Evolutionary conservation across 1,140 invertebrate genomes (phyloP).

Genomic region (Anastatus disparis): DNA sequence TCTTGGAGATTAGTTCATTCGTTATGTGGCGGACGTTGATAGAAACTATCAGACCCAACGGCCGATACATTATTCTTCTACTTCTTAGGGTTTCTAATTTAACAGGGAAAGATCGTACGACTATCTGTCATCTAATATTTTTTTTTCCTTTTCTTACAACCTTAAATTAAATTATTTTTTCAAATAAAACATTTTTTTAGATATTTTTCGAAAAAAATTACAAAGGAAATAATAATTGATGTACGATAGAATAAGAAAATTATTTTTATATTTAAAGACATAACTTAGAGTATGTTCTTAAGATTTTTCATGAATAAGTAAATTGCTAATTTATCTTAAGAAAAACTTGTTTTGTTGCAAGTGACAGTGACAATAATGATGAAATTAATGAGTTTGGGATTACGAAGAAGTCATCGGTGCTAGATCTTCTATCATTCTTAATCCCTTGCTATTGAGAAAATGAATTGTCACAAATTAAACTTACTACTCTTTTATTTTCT

Average conservation of each 20-base stretch:
- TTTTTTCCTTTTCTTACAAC: neutral
- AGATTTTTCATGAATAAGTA: neutral
- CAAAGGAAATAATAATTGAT: too few relatives aligned
- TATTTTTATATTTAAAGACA: neutral
- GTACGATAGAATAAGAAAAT: too few relatives aligned
- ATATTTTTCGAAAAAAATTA: too few relatives aligned
- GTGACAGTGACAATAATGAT: constrained; percentile 28
- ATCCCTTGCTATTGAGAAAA: constrained; percentile 37
- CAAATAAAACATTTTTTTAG: too few relatives aligned
- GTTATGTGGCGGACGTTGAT: constrained; percentile 41
- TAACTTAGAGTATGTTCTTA: neutral
- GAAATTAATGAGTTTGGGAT: constrained; percentile 50
- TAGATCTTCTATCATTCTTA: constrained; percentile 43
- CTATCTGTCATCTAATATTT: constrained; percentile 20
- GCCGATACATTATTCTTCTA: constrained; percentile 38
- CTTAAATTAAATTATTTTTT: too few relatives aligned
- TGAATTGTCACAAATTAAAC: constrained; percentile 39
- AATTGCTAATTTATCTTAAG: neutral
- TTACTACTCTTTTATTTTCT: neutral
- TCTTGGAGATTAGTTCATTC: constrained; percentile 44
- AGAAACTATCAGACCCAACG: constrained; percentile 39
- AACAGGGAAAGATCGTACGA: constrained; percentile 28
- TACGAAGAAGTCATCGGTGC: constrained; percentile 43
- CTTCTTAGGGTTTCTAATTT: constrained; percentile 35
- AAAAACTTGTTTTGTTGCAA: constrained; percentile 42